These are phyloP conservation scores for Mythimna impura DNA, from an alignment of 2,888 invertebrate species.

Conservation along the genomic window DNA sequence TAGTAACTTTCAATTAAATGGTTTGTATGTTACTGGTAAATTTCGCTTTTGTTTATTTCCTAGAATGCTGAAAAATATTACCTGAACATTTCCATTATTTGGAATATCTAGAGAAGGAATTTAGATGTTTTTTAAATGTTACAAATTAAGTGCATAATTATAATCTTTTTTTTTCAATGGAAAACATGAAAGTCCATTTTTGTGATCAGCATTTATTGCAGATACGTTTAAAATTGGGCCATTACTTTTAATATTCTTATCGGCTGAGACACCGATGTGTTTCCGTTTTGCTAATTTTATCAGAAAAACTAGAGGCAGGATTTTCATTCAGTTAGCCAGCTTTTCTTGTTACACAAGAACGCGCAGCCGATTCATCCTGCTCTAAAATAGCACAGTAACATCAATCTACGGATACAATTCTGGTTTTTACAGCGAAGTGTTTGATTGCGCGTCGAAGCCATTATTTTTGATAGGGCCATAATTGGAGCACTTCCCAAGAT, in stretches of 20 bases:
- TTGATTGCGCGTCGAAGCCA: slow-evolving; percentile 55
- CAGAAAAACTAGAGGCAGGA: neutral
- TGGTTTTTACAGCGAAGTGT: slow-evolving; percentile 47
- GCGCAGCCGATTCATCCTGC: slow-evolving; percentile 31
- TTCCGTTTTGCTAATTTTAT: slow-evolving; percentile 6
- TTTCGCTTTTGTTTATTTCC: neutral
- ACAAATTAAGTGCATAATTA: no score
- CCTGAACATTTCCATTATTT: neutral
- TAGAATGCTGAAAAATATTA: neutral
- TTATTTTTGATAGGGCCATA: slow-evolving; percentile 74
- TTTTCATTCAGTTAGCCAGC: slow-evolving; percentile 17
- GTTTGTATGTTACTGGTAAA: neutral
- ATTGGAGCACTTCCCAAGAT: slow-evolving; percentile 74
- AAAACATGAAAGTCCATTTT: no score
- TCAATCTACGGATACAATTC: slow-evolving; percentile 48
- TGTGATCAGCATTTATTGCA: no score
- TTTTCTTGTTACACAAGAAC: slow-evolving; percentile 43
- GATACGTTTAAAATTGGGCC: neutral
- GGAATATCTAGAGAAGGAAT: no score
- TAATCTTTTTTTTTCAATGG: no score
- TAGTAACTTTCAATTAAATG: neutral
- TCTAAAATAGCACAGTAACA: slow-evolving; percentile 44
- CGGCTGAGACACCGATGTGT: neutral
- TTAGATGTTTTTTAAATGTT: no score
- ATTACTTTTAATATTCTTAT: neutral